Evolutionary conservation across 2,113 vertebrate species (phyloP), one percentile per base, ranked within the genome.

Genomic region (Phyllostomus discolor): DNA sequence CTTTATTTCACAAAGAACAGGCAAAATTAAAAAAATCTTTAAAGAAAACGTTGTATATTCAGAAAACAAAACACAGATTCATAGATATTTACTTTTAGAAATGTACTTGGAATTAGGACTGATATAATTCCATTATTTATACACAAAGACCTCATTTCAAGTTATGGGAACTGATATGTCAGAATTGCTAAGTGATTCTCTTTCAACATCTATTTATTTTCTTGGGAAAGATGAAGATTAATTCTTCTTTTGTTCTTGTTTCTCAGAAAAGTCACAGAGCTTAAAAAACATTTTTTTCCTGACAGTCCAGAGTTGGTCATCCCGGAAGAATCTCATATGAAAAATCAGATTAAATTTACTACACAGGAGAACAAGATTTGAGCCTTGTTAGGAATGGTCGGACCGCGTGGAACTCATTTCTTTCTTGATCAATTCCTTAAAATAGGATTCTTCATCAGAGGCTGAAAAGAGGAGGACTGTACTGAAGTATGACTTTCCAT

Each of bases 391-490:
- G 98, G 98, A 98, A 98, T 98, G 98, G 98, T 98, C 96, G 98
- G 98, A 98, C 98, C 98, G 97, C 98, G 98, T 97, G 98, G 98
- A 98, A 97, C 97, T 97, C 98, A 98, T 98, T 99, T 99, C 98
- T 98, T 99, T 98, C 98, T 99, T 98, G 99, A 98, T 99, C 99
- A 99, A 99, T 99, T 99, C 99, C 99, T 99, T 99, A 99, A 99
- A 99, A 99, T 99, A 98, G 99, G 99, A 98, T 99, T 99, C 99
- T 99, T 99, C 99, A 99, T 99, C 99, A 99, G 99, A 99, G 99
- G 99, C 99, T 99, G 99, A 98, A 99, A 99, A 99, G 99, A 99
- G 99, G 99, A 99, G 99, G 99, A 99, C 99, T 99, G 97, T 98
- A 99, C 99, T 99, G 99, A 99, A 99, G 99, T 99, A 99, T 98